Evolutionary conservation across 2,113 vertebrate species (phyloP).

Genomic region (Capreolus pygargus): DNA sequence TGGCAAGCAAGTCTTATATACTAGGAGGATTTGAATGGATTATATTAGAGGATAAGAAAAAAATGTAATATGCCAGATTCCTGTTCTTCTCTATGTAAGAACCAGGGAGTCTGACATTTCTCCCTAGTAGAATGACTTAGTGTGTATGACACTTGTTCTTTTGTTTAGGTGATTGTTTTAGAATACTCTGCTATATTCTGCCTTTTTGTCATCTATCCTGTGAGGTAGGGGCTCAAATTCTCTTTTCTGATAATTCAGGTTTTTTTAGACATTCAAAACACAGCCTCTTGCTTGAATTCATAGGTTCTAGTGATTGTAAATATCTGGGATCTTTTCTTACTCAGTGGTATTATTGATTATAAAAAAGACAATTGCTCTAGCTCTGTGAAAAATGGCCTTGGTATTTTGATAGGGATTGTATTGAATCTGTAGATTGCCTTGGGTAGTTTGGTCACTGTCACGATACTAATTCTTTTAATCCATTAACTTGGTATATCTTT

Average conservation of each 20-base stretch:
- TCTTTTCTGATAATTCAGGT: neutral
- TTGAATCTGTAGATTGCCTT: neutral
- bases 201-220: neutral
- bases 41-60: neutral
- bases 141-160: neutral
- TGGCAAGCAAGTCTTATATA: neutral
- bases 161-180: neutral
- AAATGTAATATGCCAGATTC: neutral
- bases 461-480: neutral
- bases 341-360: neutral
- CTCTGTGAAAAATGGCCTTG: neutral
- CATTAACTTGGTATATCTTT: neutral
- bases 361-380: neutral
- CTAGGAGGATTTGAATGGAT: neutral
- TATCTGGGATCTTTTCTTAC: neutral
- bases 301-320: neutral
- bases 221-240: neutral
- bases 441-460: neutral
- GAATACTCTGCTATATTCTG: neutral
- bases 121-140: neutral
- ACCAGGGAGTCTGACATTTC: neutral
- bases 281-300: neutral
- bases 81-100: neutral
- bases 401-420: neutral
- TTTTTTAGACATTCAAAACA: neutral